Evolutionary conservation across 92 coral and sea anemone species (phyloP).

Genomic region (Epizoanthus ramosus): DNA sequence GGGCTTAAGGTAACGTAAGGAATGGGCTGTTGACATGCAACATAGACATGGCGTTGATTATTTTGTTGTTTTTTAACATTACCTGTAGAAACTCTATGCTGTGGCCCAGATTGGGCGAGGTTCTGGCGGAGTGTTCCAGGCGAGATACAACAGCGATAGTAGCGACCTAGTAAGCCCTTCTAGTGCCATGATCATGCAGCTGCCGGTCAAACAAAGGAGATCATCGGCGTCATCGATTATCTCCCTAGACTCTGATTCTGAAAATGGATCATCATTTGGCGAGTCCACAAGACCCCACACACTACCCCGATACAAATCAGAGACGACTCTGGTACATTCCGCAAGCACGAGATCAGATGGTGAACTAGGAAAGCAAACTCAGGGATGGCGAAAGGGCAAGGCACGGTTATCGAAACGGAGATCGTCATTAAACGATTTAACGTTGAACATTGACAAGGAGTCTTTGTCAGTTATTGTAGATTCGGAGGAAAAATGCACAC

Average conservation of each 20-base stretch:
- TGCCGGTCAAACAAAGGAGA: conserved; percentile 30
- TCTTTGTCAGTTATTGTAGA: conserved; percentile 18
- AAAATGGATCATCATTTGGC: conserved; percentile 62
- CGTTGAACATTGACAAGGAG: not conserved
- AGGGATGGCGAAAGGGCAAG: conserved; percentile 16
- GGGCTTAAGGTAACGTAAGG: too few species aligned
- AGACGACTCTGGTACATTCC: conserved; percentile 45
- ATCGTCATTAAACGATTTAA: conserved; percentile 32
- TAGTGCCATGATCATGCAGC: conserved; percentile 26
- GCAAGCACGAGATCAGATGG: conserved; percentile 27
- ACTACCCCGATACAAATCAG: conserved; percentile 60
- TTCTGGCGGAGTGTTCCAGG: conserved; percentile 30
- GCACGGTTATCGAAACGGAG: conserved; percentile 21
- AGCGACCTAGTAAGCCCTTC: conserved; percentile 77
- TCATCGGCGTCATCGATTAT: conserved; percentile 60
- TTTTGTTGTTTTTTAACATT: not conserved
- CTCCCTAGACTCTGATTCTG: conserved; percentile 82
- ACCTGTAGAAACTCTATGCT: conserved; percentile 67
- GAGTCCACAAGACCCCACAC: conserved; percentile 38
- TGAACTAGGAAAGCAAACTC: not conserved
- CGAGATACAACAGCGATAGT: conserved; percentile 47
- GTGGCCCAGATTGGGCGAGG: conserved; percentile 79
- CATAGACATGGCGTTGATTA: not conserved
- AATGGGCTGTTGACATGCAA: too few species aligned
- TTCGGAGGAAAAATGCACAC: conserved; percentile 48